phyloP scores from a whole-genome alignment of 2,888 invertebrate genomes.

The Drosophila putrida region DNA sequence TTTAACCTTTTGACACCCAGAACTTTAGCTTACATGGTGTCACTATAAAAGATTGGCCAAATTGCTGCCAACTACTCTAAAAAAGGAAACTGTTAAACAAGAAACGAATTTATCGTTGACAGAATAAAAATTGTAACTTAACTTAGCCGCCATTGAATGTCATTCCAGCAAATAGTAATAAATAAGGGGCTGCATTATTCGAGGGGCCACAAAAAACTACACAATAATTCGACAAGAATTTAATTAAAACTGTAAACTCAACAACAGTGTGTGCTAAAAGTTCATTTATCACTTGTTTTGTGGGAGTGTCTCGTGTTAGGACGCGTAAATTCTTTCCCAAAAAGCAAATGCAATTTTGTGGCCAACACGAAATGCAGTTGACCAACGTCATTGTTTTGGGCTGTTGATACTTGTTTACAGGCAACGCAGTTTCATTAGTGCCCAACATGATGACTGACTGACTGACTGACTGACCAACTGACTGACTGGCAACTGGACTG shows the following conservation, averaged over 20 bases:
- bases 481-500: constrained; percentile 15
- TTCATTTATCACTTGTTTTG: constrained; percentile 14
- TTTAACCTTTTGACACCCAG: constrained; percentile 24
- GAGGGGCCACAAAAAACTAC: neutral
- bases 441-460: constrained; percentile 39
- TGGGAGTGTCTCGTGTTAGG: neutral
- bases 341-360: constrained; percentile 67
- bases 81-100: neutral
- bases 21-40: neutral
- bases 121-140: neutral
- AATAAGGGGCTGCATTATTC: neutral
- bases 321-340: constrained; percentile 28
- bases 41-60: neutral
- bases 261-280: constrained; percentile 4
- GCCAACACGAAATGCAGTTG: constrained; percentile 38
- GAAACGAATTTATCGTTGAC: neutral
- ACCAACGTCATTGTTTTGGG: constrained; percentile 13
- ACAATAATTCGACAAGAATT: constrained; percentile 31
- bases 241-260: constrained; percentile 30
- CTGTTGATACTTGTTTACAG: constrained; percentile 53
- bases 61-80: neutral
- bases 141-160: neutral
- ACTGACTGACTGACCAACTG: constrained; percentile 19
- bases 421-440: constrained; percentile 54
- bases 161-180: neutral